These are phyloP conservation scores for Drosophila elegans DNA, from an alignment of 1,140 invertebrate species.

Conservation along the genomic window DNA sequence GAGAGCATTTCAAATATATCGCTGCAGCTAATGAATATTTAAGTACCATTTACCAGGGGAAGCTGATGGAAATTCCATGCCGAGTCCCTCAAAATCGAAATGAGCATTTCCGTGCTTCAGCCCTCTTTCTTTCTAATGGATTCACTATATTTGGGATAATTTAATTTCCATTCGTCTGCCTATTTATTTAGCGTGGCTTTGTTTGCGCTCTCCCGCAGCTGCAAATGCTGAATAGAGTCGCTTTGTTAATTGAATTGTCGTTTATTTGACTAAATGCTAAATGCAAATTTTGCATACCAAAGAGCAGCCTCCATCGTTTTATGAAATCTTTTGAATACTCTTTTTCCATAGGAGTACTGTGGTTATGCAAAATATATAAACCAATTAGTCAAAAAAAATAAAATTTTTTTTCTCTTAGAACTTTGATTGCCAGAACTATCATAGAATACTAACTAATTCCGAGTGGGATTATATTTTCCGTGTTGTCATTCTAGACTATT, in stretches of 20 bases:
- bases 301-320: constrained; percentile 4
- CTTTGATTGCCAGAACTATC: too few relatives aligned
- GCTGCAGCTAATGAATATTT: constrained; percentile 69
- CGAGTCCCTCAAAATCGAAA: constrained; percentile 43
- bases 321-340: constrained; percentile 15
- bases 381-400: too few relatives aligned
- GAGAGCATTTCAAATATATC: constrained; percentile 59
- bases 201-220: constrained; percentile 19
- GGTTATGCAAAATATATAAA: too few relatives aligned
- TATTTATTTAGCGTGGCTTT: constrained; percentile 45
- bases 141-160: constrained; percentile 54
- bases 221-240: constrained; percentile 14
- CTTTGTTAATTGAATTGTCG: constrained; percentile 35
- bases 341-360: too few relatives aligned
- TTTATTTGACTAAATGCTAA: constrained; percentile 33
- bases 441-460: background rate
- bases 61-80: constrained; percentile 66
- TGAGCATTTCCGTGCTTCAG: constrained; percentile 40
- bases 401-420: too few relatives aligned
- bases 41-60: constrained; percentile 60
- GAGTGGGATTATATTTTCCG: background rate
- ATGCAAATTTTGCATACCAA: constrained; percentile 18
- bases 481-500: constrained; percentile 10
- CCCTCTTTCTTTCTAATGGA: constrained; percentile 29
- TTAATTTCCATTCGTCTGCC: constrained; percentile 54